These are phyloP conservation scores for Spea multiplicata DNA, from an alignment of 2,113 vertebrate genomes.

Conservation along the genomic window DNA sequence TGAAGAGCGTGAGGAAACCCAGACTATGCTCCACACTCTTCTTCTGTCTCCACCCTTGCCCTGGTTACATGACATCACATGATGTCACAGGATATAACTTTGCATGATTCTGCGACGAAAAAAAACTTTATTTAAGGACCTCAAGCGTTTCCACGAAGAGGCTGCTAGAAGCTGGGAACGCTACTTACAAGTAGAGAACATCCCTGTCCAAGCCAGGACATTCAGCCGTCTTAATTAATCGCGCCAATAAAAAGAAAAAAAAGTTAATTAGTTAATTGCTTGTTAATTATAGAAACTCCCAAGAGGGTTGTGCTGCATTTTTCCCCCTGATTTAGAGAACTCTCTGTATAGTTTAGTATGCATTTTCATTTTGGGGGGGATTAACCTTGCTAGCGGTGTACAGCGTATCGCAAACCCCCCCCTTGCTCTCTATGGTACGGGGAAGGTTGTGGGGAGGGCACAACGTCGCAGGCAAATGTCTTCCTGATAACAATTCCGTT, in stretches of 20 bases:
- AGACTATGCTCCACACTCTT: no score
- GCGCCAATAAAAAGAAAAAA: not conserved
- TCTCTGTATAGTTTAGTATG: slow-evolving; percentile 13
- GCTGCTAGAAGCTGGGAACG: no score
- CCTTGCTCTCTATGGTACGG: not conserved
- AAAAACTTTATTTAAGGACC: no score
- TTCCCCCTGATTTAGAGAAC: not conserved
- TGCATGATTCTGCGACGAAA: no score
- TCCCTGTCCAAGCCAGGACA: no score
- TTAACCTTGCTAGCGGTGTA: slow-evolving; percentile 16
- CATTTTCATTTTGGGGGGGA: slow-evolving; percentile 6
- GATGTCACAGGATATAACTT: no score
- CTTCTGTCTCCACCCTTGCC: no score
- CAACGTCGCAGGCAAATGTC: not conserved
- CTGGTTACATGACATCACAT: no score
- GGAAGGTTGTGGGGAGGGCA: not conserved
- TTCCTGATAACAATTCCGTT: not conserved
- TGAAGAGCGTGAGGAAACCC: no score
- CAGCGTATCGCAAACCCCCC: not conserved
- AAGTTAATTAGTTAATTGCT: slow-evolving; percentile 16
- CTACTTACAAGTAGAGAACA: no score
- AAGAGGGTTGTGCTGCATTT: not conserved
- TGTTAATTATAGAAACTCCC: slow-evolving; percentile 16
- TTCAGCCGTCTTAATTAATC: no score
- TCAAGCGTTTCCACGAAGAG: no score